Base-by-base conservation (phyloP, 2,113 vertebrate genomes). In the Felis catus region DNA sequence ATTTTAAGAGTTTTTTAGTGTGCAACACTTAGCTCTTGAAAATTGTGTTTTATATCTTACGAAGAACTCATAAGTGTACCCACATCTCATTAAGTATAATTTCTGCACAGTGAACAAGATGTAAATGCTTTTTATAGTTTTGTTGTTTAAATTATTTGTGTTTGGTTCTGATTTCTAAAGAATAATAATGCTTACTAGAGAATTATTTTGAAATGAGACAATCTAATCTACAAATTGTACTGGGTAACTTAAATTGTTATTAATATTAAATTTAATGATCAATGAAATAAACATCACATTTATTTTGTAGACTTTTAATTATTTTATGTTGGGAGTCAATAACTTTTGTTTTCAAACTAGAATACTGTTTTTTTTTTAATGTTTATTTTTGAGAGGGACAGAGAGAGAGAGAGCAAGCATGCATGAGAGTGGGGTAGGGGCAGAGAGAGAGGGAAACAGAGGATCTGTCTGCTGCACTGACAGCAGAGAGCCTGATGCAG, bases 121-220 rank as follows among this genome's bases (percentile, higher is more conserved):
- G 45, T 91, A 97, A 91, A 89, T 95, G 71, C 4, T 91, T 92
- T 97, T 93, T 85, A 95, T 93, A 74, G 66, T 70, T 91, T 93
- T 91, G 58, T 84, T 89, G 89, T 66, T 94, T 51, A 82, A 97
- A 94, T 96, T 96, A n/a, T 85, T 96, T 92, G 84, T 79, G 45
- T 33, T 89, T 94, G 73, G 71, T 33, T 89, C 53, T 70, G 39
- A 66, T 95, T 95, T 95, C 66, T 95, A 81, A 89, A 93, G 71
- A 88, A 86, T 95, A 25, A n/a, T 89, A 31, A 2, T 84, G 25
- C 48, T 65, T 96, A n/a, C 63, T 48, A 36, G 55, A 61, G 61
- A 80, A 93, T 94, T 86, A 94, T 48, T 91, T 95, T 82, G 21
- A 92, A 89, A 86, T 63, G 45, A 90, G 41, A 90, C 13, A 33